Evolutionary conservation across 2,888 invertebrate species (phyloP), one percentile per base, ranked within the genome.

Genomic region (Tromatobia lineatoria): DNA sequence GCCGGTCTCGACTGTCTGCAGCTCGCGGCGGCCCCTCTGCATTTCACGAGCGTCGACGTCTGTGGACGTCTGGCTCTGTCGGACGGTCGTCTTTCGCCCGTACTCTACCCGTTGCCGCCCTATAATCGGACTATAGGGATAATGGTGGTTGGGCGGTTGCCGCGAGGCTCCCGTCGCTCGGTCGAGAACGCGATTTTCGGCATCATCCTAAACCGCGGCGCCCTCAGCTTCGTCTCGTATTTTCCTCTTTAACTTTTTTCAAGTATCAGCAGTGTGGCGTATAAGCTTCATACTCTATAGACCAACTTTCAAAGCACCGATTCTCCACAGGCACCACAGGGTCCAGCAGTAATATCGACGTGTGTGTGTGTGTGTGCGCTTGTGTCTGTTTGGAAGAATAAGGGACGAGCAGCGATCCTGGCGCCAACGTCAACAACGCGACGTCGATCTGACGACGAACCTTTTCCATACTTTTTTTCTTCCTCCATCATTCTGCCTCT

Each of bases 81-180:
- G 75, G 81, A 52, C 29, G 57, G 29, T 70, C 61, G 74, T 52
- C 64, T 23, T 38, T 38, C 38, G 18, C 20, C 50, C 47, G 61
- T 34, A 50, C 47, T 67, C 61, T 47, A 66, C 78, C 78, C 75
- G 73, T 74, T 87, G 90, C 91, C 90, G 91, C 91, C 89, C 90
- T 91, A 90, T 91, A 91, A 91, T 91, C 90, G 90, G 85, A 87
- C 61, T 88, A 86, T 86, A 87, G 87, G 86, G 90, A 89, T 91
- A 90, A 91, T 91, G 89, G 88, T 88, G n/a, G n/a, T 88, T 80
- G 90, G 64, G 34, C 10, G 86, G 89, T 88, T 85, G 70, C 70
- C 79, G 70, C 75, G 75, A 83, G 70, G 75, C 69, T 75, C 79
- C 83, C 79, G 70, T 75, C 52, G 82, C 78, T 69, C 73, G 47